Percentiles rank a stretch among this genome's conserved stretches.
Conservation (phyloP, 2,113 vertebrate species). For the Theristicus caerulescens region DNA sequence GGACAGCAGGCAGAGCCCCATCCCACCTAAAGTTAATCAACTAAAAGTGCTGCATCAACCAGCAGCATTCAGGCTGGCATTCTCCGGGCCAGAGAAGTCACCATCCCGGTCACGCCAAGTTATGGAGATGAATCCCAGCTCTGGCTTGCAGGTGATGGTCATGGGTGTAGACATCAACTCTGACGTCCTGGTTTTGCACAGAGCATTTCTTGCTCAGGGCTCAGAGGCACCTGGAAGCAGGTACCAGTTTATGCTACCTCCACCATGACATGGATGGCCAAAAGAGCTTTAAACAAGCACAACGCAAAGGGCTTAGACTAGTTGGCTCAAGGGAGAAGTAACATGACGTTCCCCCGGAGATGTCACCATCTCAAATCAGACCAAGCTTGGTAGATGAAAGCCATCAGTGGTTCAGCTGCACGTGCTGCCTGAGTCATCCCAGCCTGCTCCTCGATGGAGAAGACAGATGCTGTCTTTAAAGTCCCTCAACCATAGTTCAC, state of each 20-base stretch:
- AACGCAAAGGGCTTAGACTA: neutral
- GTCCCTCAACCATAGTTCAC: neutral
- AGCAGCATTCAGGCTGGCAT: fast-evolving
- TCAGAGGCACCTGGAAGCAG: neutral
- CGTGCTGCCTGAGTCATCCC: neutral
- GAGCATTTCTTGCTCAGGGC: neutral
- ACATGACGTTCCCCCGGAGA: no score
- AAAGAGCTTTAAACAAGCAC: neutral
- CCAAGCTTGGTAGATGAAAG: neutral
- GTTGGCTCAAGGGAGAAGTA: neutral
- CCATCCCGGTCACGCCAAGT: neutral
- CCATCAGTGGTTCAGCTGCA: neutral
- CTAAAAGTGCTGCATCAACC: no score
- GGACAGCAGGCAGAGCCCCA: neutral
- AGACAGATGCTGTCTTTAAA: neutral
- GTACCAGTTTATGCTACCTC: neutral
- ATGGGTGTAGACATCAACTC: neutral
- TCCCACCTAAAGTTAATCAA: neutral
- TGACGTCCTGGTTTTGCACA: neutral
- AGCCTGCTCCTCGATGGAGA: neutral
- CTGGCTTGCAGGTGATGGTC: neutral
- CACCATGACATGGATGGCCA: no score
- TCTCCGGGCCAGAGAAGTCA: neutral
- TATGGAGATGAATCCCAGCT: neutral
- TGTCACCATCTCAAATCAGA: neutral